These are phyloP conservation scores for Dromaius novaehollandiae DNA, from an alignment of 2,113 vertebrate species.

Conservation along the genomic window DNA sequence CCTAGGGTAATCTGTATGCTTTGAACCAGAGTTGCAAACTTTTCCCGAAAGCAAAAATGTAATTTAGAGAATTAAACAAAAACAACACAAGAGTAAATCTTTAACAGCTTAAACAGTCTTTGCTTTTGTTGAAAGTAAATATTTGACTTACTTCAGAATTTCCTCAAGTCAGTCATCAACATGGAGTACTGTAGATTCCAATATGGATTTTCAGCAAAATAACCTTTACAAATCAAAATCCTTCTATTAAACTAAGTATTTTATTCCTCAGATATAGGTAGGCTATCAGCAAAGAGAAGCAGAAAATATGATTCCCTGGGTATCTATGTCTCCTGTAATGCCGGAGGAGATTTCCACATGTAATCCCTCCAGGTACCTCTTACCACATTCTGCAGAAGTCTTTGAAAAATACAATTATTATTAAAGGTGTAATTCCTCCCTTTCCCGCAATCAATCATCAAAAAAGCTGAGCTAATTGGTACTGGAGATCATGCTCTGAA, in stretches of 20 bases:
- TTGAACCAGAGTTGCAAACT: background rate
- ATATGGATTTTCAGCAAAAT: background rate
- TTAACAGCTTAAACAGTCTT: background rate
- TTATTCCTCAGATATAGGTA: background rate
- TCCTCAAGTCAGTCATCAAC: background rate
- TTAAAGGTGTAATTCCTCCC: background rate
- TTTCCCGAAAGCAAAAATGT: background rate
- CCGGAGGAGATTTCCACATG: background rate
- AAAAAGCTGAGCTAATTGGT: background rate
- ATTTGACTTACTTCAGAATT: background rate
- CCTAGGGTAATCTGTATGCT: background rate
- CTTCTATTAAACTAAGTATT: background rate
- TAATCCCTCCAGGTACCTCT: background rate
- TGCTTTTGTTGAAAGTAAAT: background rate
- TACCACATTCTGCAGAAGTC: background rate
- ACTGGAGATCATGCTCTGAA: too few relatives aligned
- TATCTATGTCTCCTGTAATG: background rate
- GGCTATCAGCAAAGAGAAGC: background rate
- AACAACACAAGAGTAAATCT: background rate
- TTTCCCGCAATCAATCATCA: background rate
- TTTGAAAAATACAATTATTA: background rate
- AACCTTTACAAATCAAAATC: background rate
- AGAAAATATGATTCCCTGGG: background rate
- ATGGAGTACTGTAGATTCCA: background rate
- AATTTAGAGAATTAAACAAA: background rate